Conservation (phyloP, 2,888 invertebrate species). For the Leptogaster cylindrica region DNA sequence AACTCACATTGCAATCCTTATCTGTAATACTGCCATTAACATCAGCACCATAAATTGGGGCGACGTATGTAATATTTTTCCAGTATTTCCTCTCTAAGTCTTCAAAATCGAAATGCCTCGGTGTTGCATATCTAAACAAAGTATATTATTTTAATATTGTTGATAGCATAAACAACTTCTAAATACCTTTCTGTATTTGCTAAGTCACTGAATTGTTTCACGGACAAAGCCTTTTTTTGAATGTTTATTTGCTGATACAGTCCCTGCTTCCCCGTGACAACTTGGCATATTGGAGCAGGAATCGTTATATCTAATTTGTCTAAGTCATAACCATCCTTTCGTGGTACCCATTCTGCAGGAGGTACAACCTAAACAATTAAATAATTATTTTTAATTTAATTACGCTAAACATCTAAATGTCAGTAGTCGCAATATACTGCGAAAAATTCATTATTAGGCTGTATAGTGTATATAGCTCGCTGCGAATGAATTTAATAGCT, state of each 20-base stretch:
- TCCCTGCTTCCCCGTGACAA: constrained; percentile 94
- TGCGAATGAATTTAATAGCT: too few species aligned
- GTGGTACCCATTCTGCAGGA: constrained; percentile 93
- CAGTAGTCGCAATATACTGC: too few species aligned
- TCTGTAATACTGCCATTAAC: constrained; percentile 96
- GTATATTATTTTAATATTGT: not conserved
- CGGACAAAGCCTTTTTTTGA: constrained; percentile 89
- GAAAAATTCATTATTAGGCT: too few species aligned
- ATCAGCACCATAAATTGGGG: constrained; percentile 98
- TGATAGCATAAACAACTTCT: not conserved
- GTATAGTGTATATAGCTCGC: too few species aligned
- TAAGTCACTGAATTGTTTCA: constrained; percentile 85
- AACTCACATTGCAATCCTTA: constrained; percentile 75
- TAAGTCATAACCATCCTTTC: constrained; percentile 82
- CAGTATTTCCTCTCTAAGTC: constrained; percentile 95
- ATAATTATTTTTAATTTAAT: too few species aligned
- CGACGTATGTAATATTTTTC: constrained; percentile 95
- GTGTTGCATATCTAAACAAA: constrained; percentile 69
- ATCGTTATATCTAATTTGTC: constrained; percentile 84
- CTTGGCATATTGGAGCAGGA: constrained; percentile 94
- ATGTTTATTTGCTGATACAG: constrained; percentile 96
- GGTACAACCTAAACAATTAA: constrained; percentile 77
- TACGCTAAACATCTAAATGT: too few species aligned
- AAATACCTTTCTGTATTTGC: constrained; percentile 76
- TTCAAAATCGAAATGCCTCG: constrained; percentile 82